Conservation (phyloP, 1,140 invertebrate genomes). For the Eciton burchellii region DNA sequence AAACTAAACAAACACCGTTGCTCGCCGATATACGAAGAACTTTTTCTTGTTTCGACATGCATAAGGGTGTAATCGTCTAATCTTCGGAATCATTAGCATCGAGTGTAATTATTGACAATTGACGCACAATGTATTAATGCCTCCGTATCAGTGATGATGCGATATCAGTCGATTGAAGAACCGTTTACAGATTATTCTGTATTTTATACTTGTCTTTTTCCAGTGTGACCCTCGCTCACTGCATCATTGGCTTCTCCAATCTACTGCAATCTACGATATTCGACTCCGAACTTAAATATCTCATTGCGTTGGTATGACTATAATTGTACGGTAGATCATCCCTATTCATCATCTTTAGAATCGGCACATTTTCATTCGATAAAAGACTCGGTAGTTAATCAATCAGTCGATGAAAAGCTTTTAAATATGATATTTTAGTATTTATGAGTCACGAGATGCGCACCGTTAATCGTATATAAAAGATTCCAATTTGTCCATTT, state of each 20-base stretch:
- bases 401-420: too few relatives aligned
- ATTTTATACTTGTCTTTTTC: slow-evolving; percentile 78
- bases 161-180: slow-evolving; percentile 63
- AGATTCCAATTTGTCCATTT: too few relatives aligned
- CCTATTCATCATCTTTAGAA: slow-evolving; percentile 74
- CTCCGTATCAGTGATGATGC: slow-evolving; percentile 65
- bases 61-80: slow-evolving; percentile 84
- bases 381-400: too few relatives aligned
- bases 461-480: too few relatives aligned
- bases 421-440: too few relatives aligned
- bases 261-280: slow-evolving; percentile 26
- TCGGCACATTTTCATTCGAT: slow-evolving; percentile 74
- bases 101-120: slow-evolving; percentile 80
- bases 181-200: slow-evolving; percentile 72
- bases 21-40: slow-evolving; percentile 85
- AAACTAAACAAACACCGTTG: slow-evolving; percentile 86
- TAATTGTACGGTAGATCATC: slow-evolving; percentile 5
- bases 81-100: slow-evolving; percentile 80
- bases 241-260: neutral
- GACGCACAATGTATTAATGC: slow-evolving; percentile 76
- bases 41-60: slow-evolving; percentile 82
- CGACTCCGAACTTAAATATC: neutral
- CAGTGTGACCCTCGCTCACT: slow-evolving; percentile 62
- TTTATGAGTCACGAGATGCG: too few relatives aligned
- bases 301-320: neutral